These are phyloP conservation scores for Isichthys henryi DNA, from an alignment of 2,113 vertebrate genomes.

Conservation along the genomic window DNA sequence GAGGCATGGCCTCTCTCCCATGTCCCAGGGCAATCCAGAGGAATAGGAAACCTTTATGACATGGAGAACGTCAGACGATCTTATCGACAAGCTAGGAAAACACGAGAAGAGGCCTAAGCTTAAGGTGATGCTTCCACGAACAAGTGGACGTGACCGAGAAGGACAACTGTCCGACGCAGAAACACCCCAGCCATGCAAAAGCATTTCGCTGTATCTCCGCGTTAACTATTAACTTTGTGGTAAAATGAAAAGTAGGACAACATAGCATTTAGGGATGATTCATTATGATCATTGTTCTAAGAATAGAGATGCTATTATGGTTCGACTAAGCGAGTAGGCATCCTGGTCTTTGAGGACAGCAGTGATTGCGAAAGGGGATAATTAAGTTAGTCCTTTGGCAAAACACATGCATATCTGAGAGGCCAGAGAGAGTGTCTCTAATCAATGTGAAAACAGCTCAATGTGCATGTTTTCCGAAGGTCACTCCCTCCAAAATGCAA, in stretches of 20 bases:
- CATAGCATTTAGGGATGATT: constrained; percentile 54
- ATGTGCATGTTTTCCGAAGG: neutral
- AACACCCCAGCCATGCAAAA: neutral
- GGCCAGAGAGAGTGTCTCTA: neutral
- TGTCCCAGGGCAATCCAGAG: neutral
- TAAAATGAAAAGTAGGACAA: constrained; percentile 46
- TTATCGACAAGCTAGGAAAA: neutral
- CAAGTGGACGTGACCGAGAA: neutral
- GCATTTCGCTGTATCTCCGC: constrained; percentile 19
- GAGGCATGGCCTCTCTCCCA: neutral
- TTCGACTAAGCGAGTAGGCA: constrained; percentile 35
- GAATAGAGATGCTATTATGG: constrained; percentile 49
- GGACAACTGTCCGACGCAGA: neutral
- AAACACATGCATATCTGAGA: constrained; percentile 10
- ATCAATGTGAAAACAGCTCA: neutral
- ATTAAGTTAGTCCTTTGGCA: constrained; percentile 31
- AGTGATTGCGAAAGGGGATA: constrained; percentile 36
- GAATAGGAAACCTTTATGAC: neutral
- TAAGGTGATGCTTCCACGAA: neutral
- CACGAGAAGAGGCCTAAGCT: neutral
- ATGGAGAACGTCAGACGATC: neutral
- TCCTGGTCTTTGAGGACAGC: constrained; percentile 43
- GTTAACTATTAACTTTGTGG: constrained; percentile 30
- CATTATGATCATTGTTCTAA: constrained; percentile 57
- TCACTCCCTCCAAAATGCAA: neutral